Conservation (phyloP, 2,113 vertebrate species). For the Cyprinodon variegatus region DNA sequence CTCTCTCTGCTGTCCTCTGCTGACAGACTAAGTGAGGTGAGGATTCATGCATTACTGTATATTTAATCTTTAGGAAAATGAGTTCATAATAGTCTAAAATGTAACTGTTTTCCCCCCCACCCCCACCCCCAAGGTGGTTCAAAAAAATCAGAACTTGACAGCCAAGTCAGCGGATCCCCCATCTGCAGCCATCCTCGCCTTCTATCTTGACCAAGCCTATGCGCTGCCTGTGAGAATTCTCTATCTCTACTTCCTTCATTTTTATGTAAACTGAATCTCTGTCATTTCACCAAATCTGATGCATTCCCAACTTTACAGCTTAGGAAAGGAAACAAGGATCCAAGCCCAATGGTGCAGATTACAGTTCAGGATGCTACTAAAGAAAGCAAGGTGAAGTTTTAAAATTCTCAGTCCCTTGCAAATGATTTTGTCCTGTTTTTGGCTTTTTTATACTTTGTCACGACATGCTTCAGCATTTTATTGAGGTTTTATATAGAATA, state of each 20-base stretch:
- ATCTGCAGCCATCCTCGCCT: conserved; percentile 86
- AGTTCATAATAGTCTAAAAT: neutral
- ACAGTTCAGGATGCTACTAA: conserved; percentile 87
- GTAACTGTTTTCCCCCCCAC: neutral
- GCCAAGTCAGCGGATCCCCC: conserved; percentile 83
- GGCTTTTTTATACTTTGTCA: neutral
- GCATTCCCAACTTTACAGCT: conserved; percentile 73
- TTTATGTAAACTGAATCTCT: neutral
- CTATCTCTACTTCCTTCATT: conserved; percentile 59
- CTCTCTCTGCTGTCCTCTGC: conserved; percentile 85
- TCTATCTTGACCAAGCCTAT: conserved; percentile 89
- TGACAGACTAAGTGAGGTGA: conserved; percentile 87
- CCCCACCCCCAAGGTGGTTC: conserved; percentile 78
- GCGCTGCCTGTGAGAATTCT: conserved; percentile 86
- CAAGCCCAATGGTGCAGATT: conserved; percentile 88
- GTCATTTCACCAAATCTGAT: neutral
- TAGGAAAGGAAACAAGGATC: conserved; percentile 89
- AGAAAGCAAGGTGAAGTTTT: conserved; percentile 85
- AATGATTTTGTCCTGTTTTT: neutral
- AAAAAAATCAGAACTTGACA: conserved; percentile 86
- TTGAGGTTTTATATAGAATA: neutral
- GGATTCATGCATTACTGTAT: neutral
- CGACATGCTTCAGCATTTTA: neutral
- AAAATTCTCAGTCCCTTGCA: neutral
- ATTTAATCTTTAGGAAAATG: neutral